These are phyloP conservation scores for Aphaenogaster rudis DNA, from an alignment of 1,140 invertebrate genomes.

Conservation along the genomic window DNA sequence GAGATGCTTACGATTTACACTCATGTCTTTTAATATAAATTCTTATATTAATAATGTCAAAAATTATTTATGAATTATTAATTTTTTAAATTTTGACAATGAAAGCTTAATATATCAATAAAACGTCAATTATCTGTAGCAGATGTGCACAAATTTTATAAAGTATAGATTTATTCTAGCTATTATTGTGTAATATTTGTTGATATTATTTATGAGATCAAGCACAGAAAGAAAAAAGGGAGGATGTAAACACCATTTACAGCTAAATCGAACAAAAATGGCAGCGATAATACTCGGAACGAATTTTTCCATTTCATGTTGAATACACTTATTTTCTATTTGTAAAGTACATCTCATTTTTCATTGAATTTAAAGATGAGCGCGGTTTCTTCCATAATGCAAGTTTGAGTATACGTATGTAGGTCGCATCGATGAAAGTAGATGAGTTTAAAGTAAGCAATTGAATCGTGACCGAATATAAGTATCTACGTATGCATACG, in stretches of 20 bases:
- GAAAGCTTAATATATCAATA: neutral
- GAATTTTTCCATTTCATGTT: constrained; percentile 11
- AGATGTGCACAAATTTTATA: neutral
- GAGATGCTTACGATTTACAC: neutral
- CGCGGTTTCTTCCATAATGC: constrained; percentile 42
- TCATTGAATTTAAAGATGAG: constrained; percentile 56
- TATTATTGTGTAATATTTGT: neutral
- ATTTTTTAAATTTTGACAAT: neutral
- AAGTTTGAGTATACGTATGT: constrained; percentile 32
- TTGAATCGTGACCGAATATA: constrained; percentile 42
- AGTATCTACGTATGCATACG: neutral
- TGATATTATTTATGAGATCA: neutral
- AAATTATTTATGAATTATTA: constrained; percentile 20
- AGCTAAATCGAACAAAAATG: constrained; percentile 12
- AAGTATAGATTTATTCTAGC: constrained; percentile 9
- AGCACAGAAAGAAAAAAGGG: neutral
- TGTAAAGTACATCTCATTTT: constrained; percentile 26
- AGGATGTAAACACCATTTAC: neutral
- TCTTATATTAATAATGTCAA: neutral
- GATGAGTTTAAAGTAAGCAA: constrained; percentile 50
- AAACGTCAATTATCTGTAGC: neutral
- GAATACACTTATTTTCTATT: constrained; percentile 26
- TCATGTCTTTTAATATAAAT: neutral
- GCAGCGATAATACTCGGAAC: neutral
- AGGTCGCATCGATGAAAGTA: constrained; percentile 50